These are phyloP conservation scores for Xerus inauris DNA, from an alignment of 2,113 vertebrate species.

Conservation along the genomic window DNA sequence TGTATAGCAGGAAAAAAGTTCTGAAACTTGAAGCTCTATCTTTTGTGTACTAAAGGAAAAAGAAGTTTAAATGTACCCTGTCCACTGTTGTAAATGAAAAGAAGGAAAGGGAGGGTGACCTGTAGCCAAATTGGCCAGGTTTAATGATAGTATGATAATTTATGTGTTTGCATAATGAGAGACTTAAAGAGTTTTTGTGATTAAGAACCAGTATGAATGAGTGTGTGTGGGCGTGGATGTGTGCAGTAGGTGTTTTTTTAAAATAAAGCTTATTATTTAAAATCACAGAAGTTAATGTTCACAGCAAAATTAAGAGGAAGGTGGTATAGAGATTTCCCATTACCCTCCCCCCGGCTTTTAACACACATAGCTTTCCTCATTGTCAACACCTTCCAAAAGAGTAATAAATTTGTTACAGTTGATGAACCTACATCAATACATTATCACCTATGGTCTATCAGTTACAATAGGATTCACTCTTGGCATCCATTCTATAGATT, in stretches of 20 bases:
- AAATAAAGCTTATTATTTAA: too few relatives aligned
- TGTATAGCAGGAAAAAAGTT: neutral
- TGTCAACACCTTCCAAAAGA: too few relatives aligned
- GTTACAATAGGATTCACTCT: neutral
- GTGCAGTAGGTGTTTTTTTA: too few relatives aligned
- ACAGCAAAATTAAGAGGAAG: neutral
- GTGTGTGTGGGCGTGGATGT: neutral
- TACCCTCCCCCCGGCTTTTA: neutral
- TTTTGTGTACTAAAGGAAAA: neutral
- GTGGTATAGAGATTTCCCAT: neutral
- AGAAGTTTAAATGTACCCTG: neutral
- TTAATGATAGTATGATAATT: neutral
- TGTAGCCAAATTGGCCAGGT: neutral
- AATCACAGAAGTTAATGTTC: neutral
- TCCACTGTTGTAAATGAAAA: neutral
- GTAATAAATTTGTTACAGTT: neutral
- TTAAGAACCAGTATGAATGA: neutral
- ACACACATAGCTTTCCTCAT: neutral
- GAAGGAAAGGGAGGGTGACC: neutral
- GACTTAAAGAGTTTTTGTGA: neutral
- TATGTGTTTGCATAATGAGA: neutral
- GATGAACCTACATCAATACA: neutral
- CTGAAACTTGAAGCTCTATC: neutral
- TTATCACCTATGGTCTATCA: neutral
- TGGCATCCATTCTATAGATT: neutral